phyloP scores from a whole-genome alignment of 2,113 vertebrate genomes.

The Buteo buteo region DNA sequence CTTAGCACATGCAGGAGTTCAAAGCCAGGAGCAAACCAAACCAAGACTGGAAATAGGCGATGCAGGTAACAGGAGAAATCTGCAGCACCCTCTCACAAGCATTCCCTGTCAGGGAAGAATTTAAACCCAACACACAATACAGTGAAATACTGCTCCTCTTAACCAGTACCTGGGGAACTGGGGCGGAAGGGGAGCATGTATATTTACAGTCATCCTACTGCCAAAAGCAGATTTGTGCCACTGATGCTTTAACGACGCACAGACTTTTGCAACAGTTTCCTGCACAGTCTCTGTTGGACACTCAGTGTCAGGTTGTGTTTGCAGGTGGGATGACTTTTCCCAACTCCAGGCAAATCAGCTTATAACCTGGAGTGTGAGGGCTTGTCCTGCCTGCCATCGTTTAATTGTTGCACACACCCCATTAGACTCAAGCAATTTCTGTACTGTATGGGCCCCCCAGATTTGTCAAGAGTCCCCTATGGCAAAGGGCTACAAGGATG shows the following conservation, averaged over 20 bases:
- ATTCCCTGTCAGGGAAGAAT: not conserved
- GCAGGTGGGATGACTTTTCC: not conserved
- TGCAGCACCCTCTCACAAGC: not conserved
- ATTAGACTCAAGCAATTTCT: not conserved
- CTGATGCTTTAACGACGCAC: rapidly evolving
- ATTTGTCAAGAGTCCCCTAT: too few species aligned
- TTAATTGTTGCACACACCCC: not conserved
- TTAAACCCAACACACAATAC: not conserved
- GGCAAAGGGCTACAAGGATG: not conserved
- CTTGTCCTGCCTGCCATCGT: not conserved
- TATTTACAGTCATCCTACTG: not conserved
- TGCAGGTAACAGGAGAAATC: not conserved
- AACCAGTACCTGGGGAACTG: not conserved
- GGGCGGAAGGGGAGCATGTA: not conserved
- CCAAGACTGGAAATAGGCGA: not conserved
- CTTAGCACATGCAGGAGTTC: not conserved
- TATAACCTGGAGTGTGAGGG: not conserved
- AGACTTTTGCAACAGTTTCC: rapidly evolving
- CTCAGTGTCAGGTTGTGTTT: not conserved
- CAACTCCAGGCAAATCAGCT: not conserved
- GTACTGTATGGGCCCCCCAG: not conserved
- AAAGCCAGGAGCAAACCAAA: not conserved
- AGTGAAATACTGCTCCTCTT: not conserved
- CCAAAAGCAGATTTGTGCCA: not conserved
- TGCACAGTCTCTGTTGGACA: rapidly evolving